Evolutionary conservation across 1,140 invertebrate genomes (phyloP).

Genomic region (Atopsyche davidsoni): DNA sequence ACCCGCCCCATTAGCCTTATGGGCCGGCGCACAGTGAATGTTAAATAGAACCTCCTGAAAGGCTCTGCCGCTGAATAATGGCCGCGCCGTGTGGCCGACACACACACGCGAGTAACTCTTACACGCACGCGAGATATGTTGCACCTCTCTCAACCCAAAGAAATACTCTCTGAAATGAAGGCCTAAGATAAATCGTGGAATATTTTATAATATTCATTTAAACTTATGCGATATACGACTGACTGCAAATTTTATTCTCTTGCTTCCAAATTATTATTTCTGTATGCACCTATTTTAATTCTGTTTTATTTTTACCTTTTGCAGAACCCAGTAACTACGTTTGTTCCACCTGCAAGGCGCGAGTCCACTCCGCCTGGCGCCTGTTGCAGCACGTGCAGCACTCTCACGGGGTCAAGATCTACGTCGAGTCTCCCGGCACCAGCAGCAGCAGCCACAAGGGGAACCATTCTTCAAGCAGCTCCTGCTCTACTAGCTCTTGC

Average conservation of each 20-base stretch:
- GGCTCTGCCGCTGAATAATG: constrained; percentile 23
- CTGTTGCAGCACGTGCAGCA: constrained; percentile 92
- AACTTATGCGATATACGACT: no score
- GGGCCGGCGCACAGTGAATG: constrained; percentile 23
- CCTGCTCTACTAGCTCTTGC: constrained; percentile 52
- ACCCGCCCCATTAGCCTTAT: constrained; percentile 27
- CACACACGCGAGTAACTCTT: no score
- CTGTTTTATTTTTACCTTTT: constrained; percentile 49
- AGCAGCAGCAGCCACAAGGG: constrained; percentile 41
- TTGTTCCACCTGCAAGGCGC: constrained; percentile 89
- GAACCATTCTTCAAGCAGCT: constrained; percentile 46
- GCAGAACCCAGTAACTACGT: constrained; percentile 92
- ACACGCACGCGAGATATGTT: no score
- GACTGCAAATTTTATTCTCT: no score
- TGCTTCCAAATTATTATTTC: no score
- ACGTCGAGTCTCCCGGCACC: constrained; percentile 60
- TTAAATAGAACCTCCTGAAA: constrained; percentile 22
- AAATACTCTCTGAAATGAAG: no score
- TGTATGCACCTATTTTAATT: constrained; percentile 9
- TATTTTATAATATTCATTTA: no score
- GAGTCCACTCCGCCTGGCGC: constrained; percentile 86
- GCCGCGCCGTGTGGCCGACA: constrained; percentile 21
- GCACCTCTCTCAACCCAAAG: constrained; percentile 30
- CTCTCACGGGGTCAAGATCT: constrained; percentile 89
- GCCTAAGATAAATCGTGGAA: no score